These are phyloP conservation scores for Triplophysa dalaica DNA, from an alignment of 2,113 vertebrate species.

Conservation along the genomic window DNA sequence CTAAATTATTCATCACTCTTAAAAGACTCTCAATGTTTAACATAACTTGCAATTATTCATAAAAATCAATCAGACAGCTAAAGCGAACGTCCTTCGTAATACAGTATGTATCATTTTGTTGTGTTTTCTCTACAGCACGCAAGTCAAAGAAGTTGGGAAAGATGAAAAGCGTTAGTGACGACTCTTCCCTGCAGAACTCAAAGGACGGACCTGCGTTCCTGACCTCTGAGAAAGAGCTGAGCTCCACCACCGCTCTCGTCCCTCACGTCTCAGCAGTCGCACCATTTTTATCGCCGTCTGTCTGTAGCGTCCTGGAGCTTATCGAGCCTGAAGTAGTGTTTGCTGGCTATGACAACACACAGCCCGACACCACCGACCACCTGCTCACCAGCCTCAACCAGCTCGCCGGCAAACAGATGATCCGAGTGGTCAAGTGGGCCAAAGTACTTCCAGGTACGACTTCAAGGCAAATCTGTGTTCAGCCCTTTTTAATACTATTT, in stretches of 20 bases:
- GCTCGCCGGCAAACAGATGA: constrained; percentile 98
- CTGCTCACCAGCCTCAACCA: constrained; percentile 96
- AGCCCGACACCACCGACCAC: constrained; percentile 90
- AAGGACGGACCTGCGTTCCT: constrained; percentile 83
- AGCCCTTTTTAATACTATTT: no score
- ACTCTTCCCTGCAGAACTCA: constrained; percentile 81
- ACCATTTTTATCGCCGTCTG: constrained; percentile 87
- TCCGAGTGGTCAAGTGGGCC: constrained; percentile 98
- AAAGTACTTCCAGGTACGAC: constrained; percentile 99
- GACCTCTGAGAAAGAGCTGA: constrained; percentile 85
- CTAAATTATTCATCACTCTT: constrained; percentile 11
- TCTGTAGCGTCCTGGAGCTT: constrained; percentile 89
- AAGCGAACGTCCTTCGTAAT: background rate
- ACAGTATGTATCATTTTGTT: background rate
- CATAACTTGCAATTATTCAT: constrained; percentile 1
- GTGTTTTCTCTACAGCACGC: constrained; percentile 75
- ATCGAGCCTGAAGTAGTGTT: constrained; percentile 96
- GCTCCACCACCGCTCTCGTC: constrained; percentile 81
- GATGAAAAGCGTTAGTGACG: constrained; percentile 90
- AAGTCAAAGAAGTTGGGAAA: constrained; percentile 98
- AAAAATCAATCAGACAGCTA: background rate
- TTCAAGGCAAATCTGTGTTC: background rate
- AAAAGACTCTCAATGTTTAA: constrained; percentile 7
- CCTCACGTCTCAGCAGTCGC: constrained; percentile 82
- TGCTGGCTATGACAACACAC: constrained; percentile 88